Evolutionary conservation across 2,797 vertebrate genomes (phyloP).

Genomic region (Gymnodraco acuticeps): DNA sequence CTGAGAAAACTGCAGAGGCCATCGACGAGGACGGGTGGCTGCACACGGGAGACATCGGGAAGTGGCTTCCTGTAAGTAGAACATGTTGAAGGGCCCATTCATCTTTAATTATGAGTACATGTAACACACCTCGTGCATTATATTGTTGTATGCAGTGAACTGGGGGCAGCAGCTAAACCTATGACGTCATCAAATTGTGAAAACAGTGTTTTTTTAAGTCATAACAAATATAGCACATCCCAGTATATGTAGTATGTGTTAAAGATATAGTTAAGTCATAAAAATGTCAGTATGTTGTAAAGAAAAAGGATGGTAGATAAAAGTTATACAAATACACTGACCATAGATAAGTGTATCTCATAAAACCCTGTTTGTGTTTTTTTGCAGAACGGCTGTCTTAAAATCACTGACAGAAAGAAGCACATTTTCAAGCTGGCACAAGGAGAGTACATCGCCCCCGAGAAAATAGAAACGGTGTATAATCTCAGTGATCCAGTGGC

Average conservation of each 20-base stretch:
- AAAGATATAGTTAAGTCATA: no score
- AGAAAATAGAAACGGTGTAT: conserved; percentile 96
- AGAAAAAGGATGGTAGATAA: no score
- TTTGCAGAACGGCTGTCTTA: conserved; percentile 93
- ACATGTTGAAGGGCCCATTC: neutral
- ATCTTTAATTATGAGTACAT: neutral
- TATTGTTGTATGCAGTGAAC: no score
- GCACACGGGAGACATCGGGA: conserved; percentile 97
- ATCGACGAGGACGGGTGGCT: conserved; percentile 95
- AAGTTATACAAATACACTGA: no score
- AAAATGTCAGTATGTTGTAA: no score
- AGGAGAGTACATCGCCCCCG: conserved; percentile 98
- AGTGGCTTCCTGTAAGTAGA: conserved; percentile 94
- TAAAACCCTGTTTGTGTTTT: conserved; percentile 1
- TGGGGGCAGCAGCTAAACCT: no score
- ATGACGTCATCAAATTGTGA: no score
- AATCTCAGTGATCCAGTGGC: conserved; percentile 89
- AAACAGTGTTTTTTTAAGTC: no score
- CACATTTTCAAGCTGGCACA: conserved; percentile 99
- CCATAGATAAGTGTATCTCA: no score
- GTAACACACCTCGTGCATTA: no score
- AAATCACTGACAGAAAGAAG: conserved; percentile 97
- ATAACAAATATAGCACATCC: no score
- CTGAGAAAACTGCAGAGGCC: conserved; percentile 91
- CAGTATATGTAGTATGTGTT: no score